A percentile compares a stretch with the other conserved stretches of the same genome.
phyloP scores from a whole-genome alignment of 1,140 invertebrate genomes.

The Diprion similis region DNA sequence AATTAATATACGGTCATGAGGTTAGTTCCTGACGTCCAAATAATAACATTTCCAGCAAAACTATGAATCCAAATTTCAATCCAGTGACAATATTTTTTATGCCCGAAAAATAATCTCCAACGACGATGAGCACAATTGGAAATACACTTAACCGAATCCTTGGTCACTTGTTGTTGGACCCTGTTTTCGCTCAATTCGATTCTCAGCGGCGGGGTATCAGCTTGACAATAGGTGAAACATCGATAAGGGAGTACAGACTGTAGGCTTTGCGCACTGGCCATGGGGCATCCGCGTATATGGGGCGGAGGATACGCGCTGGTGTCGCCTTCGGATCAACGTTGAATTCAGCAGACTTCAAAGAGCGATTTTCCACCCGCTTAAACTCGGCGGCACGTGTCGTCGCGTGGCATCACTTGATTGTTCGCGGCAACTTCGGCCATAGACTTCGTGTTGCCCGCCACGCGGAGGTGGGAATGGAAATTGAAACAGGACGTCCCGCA shows the following conservation, averaged over 20 bases:
- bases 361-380: slow-evolving; percentile 46
- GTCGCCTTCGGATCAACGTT: slow-evolving; percentile 32
- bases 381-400: slow-evolving; percentile 20
- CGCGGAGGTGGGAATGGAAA: slow-evolving; percentile 20
- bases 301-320: neutral
- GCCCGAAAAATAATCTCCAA: no score
- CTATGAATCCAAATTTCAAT: no score
- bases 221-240: neutral
- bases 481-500: neutral
- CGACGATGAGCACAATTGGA: no score
- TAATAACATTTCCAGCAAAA: no score
- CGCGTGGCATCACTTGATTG: slow-evolving; percentile 28
- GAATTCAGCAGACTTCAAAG: slow-evolving; percentile 41
- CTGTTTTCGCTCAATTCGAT: neutral
- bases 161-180: no score
- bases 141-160: no score
- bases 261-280: no score
- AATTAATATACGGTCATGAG: no score
- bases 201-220: neutral
- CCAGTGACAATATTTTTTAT: no score
- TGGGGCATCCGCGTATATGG: no score
- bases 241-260: neutral
- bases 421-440: slow-evolving; percentile 2
- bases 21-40: no score
- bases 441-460: slow-evolving; percentile 20